These are phyloP conservation scores for Scomber scombrus DNA, from an alignment of 2,113 vertebrate genomes.

Conservation along the genomic window DNA sequence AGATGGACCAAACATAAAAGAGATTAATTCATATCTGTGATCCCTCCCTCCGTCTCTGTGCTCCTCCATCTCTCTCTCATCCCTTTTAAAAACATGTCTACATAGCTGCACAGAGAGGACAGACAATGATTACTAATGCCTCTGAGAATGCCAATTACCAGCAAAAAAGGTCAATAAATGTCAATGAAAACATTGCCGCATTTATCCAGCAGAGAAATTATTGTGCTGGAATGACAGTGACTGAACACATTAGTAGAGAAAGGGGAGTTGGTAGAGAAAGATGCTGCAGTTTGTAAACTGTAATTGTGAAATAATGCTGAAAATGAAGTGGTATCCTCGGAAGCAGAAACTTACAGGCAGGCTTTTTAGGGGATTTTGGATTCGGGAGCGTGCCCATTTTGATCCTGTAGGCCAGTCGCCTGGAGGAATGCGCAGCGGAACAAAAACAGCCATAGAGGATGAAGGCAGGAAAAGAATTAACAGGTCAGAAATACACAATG, in stretches of 20 bases:
- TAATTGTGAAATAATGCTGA: conserved; percentile 9
- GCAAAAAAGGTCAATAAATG: conserved; percentile 51
- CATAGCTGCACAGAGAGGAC: conserved; percentile 25
- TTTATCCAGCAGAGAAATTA: conserved; percentile 23
- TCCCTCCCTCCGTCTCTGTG: conserved; percentile 42
- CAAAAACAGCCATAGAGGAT: conserved; percentile 43
- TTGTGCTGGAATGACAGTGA: conserved; percentile 11
- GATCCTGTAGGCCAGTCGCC: conserved; percentile 92
- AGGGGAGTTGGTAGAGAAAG: neutral
- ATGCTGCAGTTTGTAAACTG: conserved; percentile 19
- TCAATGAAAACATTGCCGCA: conserved; percentile 28
- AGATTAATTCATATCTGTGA: conserved; percentile 77
- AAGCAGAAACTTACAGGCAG: conserved; percentile 89
- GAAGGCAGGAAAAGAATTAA: conserved; percentile 38
- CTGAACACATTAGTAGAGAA: neutral
- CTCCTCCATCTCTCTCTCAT: conserved; percentile 37
- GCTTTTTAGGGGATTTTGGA: conserved; percentile 88
- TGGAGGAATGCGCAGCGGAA: conserved; percentile 69
- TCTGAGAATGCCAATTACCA: conserved; percentile 58
- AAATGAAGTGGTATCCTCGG: conserved; percentile 29
- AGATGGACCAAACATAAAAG: conserved; percentile 78
- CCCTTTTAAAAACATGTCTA: conserved; percentile 54
- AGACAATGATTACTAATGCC: conserved; percentile 48
- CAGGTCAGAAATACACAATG: conserved; percentile 29
- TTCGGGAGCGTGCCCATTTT: conserved; percentile 89